Conservation (phyloP, 2,797 vertebrate genomes). For the Lemur catta region DNA sequence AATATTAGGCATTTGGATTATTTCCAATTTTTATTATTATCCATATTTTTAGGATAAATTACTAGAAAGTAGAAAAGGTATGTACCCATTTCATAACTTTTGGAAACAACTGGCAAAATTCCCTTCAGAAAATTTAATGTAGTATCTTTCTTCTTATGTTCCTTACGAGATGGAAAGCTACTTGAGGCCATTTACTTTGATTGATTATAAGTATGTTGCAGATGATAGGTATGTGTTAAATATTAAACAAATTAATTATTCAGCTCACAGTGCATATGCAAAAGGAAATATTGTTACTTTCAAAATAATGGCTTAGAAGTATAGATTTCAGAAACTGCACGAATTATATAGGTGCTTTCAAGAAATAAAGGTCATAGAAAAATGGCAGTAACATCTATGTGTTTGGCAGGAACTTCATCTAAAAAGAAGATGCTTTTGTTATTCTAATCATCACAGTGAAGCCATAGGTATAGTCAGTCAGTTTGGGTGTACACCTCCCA, state of each 20-base stretch:
- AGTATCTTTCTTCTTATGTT: neutral
- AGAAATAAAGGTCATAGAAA: slow-evolving; percentile 31
- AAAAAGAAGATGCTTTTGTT: neutral
- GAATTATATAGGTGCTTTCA: neutral
- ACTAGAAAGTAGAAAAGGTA: neutral
- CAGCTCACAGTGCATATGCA: neutral
- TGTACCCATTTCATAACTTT: neutral
- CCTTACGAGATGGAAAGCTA: neutral
- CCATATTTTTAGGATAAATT: neutral
- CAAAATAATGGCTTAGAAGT: neutral
- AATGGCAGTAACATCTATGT: neutral
- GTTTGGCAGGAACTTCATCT: neutral
- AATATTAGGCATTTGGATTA: neutral
- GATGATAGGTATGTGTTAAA: neutral
- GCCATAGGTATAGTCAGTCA: neutral
- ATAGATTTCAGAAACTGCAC: neutral
- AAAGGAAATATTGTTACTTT: neutral
- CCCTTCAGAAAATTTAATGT: neutral
- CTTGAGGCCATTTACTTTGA: neutral
- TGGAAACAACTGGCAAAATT: neutral
- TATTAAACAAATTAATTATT: neutral
- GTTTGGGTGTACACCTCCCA: neutral
- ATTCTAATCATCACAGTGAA: neutral
- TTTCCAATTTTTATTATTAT: neutral
- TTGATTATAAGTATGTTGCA: neutral